A percentile compares a stretch with the other conserved stretches of the same genome.
Conservation (phyloP, 2,797 vertebrate genomes). For the Typhlichthys subterraneus region DNA sequence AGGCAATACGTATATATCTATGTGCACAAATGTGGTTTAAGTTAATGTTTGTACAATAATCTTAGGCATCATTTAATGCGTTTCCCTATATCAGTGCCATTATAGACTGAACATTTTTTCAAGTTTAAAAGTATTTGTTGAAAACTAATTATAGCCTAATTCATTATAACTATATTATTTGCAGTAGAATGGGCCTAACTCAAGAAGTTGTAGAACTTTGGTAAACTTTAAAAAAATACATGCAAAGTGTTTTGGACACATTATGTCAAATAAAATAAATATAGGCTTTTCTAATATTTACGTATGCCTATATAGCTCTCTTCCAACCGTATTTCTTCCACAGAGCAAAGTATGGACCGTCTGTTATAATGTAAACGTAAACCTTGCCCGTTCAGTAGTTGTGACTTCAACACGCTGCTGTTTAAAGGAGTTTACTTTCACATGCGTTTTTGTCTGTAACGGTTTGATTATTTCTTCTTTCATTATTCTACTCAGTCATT, state of each 20-base stretch:
- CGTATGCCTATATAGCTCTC: not conserved
- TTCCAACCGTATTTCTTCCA: not conserved
- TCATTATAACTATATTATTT: not conserved
- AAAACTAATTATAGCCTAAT: no score
- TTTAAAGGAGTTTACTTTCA: no score
- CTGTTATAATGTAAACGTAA: not conserved
- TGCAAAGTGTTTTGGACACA: slow-evolving; percentile 17
- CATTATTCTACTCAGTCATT: not conserved
- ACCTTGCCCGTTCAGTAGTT: slow-evolving; percentile 22
- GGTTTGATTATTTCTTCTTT: not conserved
- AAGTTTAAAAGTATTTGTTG: no score
- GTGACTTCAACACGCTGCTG: slow-evolving; percentile 1
- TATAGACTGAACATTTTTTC: no score
- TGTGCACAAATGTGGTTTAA: no score
- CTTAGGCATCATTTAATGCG: no score
- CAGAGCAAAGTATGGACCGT: not conserved
- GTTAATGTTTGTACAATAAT: no score
- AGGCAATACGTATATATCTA: no score
- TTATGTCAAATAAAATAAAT: slow-evolving; percentile 4
- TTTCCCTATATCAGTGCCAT: no score
- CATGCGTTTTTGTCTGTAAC: not conserved
- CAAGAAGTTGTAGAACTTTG: slow-evolving; percentile 7
- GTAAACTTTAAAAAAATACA: slow-evolving; percentile 2
- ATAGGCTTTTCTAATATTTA: not conserved
- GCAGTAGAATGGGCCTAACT: not conserved